These are phyloP conservation scores for Pygmarrhopalites habei DNA, from an alignment of 1,140 invertebrate species.

Conservation along the genomic window DNA sequence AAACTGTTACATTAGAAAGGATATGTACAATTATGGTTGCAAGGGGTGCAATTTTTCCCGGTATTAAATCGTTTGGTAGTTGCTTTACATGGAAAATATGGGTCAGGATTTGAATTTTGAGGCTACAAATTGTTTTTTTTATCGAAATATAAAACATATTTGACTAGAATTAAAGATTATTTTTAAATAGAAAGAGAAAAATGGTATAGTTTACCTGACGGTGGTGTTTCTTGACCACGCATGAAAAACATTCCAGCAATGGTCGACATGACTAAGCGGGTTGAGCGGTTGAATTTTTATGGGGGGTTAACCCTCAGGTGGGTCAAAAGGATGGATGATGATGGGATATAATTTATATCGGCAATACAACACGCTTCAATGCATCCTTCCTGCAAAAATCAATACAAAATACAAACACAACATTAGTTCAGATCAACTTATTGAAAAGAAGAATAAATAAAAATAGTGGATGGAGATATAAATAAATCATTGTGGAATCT, in stretches of 20 bases:
- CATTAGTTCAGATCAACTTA: too few species aligned
- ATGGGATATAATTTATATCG: not conserved
- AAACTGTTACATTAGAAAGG: too few species aligned
- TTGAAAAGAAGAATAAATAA: not conserved
- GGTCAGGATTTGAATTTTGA: not conserved
- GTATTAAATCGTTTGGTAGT: too few species aligned
- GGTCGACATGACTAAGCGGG: slow-evolving; percentile 29
- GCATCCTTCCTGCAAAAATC: slow-evolving; percentile 8
- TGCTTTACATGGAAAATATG: not conserved
- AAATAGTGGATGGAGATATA: not conserved
- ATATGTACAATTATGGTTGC: too few species aligned
- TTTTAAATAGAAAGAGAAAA: too few species aligned
- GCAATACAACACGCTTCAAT: slow-evolving; percentile 1
- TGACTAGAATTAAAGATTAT: too few species aligned
- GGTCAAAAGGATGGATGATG: too few species aligned
- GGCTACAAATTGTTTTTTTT: too few species aligned
- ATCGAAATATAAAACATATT: too few species aligned
- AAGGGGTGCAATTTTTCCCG: too few species aligned
- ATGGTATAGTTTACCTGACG: slow-evolving; percentile 34
- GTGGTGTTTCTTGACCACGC: slow-evolving; percentile 21
- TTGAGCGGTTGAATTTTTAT: too few species aligned
- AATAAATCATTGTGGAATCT: slow-evolving; percentile 5
- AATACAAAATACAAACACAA: slow-evolving; percentile 1
- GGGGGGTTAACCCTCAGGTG: too few species aligned
- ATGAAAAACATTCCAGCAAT: slow-evolving; percentile 36